phyloP scores from a whole-genome alignment of 2,113 vertebrate genomes.

The Vidua chalybeata region DNA sequence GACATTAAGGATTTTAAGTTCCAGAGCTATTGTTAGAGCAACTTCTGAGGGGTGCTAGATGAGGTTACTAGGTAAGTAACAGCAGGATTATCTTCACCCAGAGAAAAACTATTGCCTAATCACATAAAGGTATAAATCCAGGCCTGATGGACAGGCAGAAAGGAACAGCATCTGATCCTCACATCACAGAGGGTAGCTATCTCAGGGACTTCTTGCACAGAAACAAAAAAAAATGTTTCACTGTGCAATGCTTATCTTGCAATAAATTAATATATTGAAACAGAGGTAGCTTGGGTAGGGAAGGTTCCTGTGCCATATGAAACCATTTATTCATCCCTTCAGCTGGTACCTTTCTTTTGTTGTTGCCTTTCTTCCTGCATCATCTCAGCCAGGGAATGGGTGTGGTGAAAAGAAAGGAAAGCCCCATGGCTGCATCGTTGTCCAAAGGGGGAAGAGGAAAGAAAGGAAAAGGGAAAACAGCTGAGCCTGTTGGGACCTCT shows the following conservation, averaged over 20 bases:
- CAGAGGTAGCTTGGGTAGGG: not conserved
- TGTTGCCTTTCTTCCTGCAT: not conserved
- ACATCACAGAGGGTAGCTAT: not conserved
- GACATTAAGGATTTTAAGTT: not conserved
- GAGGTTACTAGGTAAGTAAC: not conserved
- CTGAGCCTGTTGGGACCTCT: not conserved
- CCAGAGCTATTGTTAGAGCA: not conserved
- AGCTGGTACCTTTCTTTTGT: not conserved
- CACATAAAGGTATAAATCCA: not conserved
- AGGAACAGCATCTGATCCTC: not conserved
- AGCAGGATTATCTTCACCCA: not conserved
- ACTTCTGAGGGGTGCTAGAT: not conserved
- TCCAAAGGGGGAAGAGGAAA: not conserved
- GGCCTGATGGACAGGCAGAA: not conserved
- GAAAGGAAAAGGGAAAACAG: not conserved
- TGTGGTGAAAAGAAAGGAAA: not conserved
- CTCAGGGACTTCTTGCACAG: not conserved
- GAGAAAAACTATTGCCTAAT: not conserved
- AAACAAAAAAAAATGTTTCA: not conserved
- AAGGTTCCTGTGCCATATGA: not conserved
- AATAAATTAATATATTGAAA: not conserved
- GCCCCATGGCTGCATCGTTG: not conserved
- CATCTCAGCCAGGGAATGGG: not conserved
- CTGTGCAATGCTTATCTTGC: accelerated
- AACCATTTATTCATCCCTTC: not conserved